Conservation (phyloP, 2,888 invertebrate species). For the Eupithecia dodoneata region DNA sequence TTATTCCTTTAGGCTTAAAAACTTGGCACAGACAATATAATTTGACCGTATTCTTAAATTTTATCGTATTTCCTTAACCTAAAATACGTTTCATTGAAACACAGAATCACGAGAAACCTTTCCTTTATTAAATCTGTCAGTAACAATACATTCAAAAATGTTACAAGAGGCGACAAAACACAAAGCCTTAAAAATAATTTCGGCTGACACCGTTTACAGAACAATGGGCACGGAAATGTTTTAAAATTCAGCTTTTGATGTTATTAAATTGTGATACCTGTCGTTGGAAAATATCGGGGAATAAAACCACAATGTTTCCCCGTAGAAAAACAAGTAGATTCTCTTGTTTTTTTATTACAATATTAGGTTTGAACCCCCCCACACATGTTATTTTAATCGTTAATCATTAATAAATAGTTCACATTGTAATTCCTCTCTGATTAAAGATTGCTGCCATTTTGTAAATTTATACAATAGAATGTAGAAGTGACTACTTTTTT, state of each 20-base stretch:
- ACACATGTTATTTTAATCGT: too few relatives aligned
- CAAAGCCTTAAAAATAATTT: conserved; percentile 55
- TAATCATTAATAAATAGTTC: not conserved
- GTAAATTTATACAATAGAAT: not conserved
- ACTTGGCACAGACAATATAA: not conserved
- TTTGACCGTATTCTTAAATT: not conserved
- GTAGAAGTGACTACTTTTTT: not conserved
- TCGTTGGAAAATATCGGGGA: not conserved
- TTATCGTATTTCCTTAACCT: not conserved
- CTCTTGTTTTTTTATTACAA: not conserved
- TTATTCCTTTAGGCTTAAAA: not conserved
- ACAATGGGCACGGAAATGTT: conserved; percentile 8
- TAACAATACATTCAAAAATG: conserved; percentile 55
- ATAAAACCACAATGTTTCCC: not conserved
- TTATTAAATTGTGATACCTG: conserved; percentile 8
- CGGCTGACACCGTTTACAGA: conserved; percentile 44
- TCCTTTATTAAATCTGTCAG: conserved; percentile 50
- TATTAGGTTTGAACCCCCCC: not conserved
- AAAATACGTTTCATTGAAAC: not conserved
- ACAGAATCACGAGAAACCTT: conserved; percentile 18
- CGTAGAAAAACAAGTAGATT: not conserved
- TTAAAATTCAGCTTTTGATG: conserved; percentile 8
- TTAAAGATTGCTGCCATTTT: not conserved
- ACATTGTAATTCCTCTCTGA: not conserved
- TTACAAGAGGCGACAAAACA: conserved; percentile 52